These are phyloP conservation scores for Andrena haemorrhoa DNA, from an alignment of 2,888 invertebrate species.

Conservation along the genomic window DNA sequence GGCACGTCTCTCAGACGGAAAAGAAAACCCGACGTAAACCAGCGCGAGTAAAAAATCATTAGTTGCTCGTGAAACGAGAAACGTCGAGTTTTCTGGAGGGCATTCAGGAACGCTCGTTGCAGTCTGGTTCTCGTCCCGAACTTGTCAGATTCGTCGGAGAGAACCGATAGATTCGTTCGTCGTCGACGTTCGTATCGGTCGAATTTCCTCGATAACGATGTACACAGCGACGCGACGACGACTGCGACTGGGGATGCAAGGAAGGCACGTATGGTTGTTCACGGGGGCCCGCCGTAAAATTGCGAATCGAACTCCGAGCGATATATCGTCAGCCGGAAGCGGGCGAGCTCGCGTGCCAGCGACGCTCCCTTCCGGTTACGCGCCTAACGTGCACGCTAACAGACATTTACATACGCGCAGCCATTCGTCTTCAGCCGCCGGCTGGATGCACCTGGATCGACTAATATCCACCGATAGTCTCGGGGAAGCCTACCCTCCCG, in stretches of 20 bases:
- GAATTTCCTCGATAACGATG: constrained; percentile 28
- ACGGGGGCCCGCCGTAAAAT: constrained; percentile 35
- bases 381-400: constrained; percentile 39
- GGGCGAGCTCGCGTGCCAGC: constrained; percentile 35
- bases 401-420: constrained; percentile 49
- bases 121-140: constrained; percentile 28
- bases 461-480: constrained; percentile 62
- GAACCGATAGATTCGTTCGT: background rate
- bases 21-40: background rate
- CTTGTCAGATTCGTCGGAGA: background rate
- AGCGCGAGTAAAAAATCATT: background rate
- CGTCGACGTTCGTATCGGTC: background rate
- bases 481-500: constrained; percentile 27
- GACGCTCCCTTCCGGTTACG: constrained; percentile 21
- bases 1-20: too few species aligned
- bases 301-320: constrained; percentile 57
- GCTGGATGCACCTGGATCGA: constrained; percentile 60
- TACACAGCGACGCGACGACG: constrained; percentile 8
- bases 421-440: constrained; percentile 43
- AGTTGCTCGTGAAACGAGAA: background rate
- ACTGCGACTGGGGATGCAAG: constrained; percentile 5
- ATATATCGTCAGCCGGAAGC: constrained; percentile 52
- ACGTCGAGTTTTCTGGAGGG: background rate
- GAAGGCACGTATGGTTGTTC: background rate
- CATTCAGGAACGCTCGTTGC: background rate